A percentile compares a stretch with the other conserved stretches of the same genome.
Conservation (phyloP, 2,797 vertebrate genomes). For the Eurystomus glaucurus region DNA sequence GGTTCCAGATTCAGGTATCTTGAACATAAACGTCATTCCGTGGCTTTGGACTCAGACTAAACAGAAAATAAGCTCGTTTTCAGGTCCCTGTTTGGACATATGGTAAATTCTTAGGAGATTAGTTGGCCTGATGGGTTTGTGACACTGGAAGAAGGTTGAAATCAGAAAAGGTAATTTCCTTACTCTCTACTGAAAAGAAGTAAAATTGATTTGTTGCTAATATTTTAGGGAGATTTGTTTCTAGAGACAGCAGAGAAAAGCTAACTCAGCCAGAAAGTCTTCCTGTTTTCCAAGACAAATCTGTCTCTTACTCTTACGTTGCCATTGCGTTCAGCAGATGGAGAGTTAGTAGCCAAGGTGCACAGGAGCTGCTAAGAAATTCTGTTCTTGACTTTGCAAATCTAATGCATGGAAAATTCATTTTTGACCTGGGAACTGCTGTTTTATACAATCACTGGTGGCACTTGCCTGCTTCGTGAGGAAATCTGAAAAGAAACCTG, state of each 20-base stretch:
- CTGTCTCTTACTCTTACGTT: neutral
- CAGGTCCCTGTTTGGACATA: slow-evolving; percentile 22
- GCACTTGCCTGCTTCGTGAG: neutral
- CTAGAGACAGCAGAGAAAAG: slow-evolving; percentile 23
- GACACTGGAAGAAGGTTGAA: slow-evolving; percentile 12
- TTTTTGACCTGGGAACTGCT: neutral
- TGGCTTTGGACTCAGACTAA: slow-evolving; percentile 41
- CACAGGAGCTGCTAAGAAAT: neutral
- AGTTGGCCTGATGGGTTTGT: slow-evolving; percentile 21
- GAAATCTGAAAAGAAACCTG: neutral
- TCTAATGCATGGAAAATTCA: neutral
- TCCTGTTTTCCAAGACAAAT: slow-evolving; percentile 19
- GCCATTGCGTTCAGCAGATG: neutral
- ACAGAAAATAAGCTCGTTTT: slow-evolving; percentile 25
- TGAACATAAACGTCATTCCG: slow-evolving; percentile 9
- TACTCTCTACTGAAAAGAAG: slow-evolving; percentile 24
- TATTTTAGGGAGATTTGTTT: slow-evolving; percentile 47
- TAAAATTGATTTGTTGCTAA: slow-evolving; percentile 49
- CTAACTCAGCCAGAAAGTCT: neutral
- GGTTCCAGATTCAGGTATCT: slow-evolving; percentile 37
- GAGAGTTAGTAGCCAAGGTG: slow-evolving; percentile 2
- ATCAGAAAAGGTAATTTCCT: slow-evolving; percentile 56
- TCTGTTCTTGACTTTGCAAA: neutral
- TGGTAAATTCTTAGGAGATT: slow-evolving; percentile 44
- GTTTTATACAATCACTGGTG: neutral